Base-by-base conservation (phyloP, 2,888 invertebrate genomes). In the Philaethria dido region DNA sequence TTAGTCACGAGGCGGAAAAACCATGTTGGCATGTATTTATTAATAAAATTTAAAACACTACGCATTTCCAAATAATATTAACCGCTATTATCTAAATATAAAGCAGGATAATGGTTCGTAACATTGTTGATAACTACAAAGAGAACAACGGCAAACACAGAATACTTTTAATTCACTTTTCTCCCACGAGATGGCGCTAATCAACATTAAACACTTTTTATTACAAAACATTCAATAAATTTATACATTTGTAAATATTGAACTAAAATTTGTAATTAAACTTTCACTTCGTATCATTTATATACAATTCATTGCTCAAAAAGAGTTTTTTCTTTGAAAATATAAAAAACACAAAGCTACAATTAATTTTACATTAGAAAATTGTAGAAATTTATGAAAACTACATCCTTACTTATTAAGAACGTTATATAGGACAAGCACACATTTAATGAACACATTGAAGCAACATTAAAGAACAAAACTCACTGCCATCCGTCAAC, bases 401-500 rank as follows among this genome's bases (percentile, higher is more conserved):
- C n/a, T n/a, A n/a, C n/a, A n/a, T n/a, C n/a, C n/a, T n/a, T n/a
- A n/a, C n/a, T n/a, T n/a, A n/a, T n/a, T n/a, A n/a, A n/a, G n/a
- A n/a, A n/a, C n/a, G n/a, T 25, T 29, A 52, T 8, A 52, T 33
- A 50, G 0, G 0, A 22, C 8, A n/a, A 9, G 8, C 11, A 9
- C 1, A 16, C n/a, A 3, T n/a, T 33, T 16, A 22, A 25, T 8
- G 16, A 16, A 52, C 5, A 52, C 25, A 16, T 48, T 3, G 4
- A 16, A 33, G 4, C 2, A 25, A 9, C 18, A 20, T 18, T 0
- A 18, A 13, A n/a, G 18, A 60, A 1, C 1, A 45, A 14, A 13
- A 45, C 3, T 22, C 44, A 18, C 22, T 52, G 80, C 86, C 78
- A 79, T 80, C 74, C 82, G 75, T 50, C 78, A 75, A 78, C 70